These are phyloP conservation scores for Rhynchopsitta pachyrhyncha DNA, from an alignment of 2,113 vertebrate genomes.

Conservation along the genomic window DNA sequence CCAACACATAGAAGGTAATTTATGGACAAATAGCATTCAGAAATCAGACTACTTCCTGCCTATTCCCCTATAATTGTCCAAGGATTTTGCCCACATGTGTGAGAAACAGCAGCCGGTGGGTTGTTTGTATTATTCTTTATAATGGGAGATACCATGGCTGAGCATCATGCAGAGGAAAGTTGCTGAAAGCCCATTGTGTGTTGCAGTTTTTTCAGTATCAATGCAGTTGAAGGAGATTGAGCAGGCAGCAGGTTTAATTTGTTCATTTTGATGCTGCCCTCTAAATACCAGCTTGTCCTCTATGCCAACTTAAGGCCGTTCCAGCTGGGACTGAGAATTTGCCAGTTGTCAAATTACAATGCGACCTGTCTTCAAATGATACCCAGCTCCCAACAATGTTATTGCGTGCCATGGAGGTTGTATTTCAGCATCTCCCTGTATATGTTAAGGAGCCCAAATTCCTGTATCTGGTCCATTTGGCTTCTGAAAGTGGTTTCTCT, in stretches of 20 bases:
- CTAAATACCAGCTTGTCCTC: neutral
- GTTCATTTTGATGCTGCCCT: neutral
- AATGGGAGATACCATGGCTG: neutral
- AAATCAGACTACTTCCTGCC: neutral
- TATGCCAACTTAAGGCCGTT: neutral
- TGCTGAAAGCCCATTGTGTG: neutral
- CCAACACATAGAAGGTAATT: neutral
- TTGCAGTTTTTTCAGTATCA: neutral
- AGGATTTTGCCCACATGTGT: neutral
- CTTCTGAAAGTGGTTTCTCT: neutral
- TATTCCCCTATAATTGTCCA: neutral
- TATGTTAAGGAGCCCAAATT: neutral
- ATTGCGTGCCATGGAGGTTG: accelerated
- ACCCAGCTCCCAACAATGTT: neutral
- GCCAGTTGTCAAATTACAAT: neutral
- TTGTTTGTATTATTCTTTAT: neutral
- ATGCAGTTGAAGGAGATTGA: accelerated
- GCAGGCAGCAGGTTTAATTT: neutral
- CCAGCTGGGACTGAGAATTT: neutral
- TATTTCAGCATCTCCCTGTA: neutral
- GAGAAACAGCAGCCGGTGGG: neutral
- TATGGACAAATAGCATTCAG: accelerated
- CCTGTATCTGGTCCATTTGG: neutral
- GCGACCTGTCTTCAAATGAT: neutral
- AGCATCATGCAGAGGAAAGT: neutral